Conservation (phyloP, 2,797 vertebrate genomes). For the Lutjanus campechanus region DNA sequence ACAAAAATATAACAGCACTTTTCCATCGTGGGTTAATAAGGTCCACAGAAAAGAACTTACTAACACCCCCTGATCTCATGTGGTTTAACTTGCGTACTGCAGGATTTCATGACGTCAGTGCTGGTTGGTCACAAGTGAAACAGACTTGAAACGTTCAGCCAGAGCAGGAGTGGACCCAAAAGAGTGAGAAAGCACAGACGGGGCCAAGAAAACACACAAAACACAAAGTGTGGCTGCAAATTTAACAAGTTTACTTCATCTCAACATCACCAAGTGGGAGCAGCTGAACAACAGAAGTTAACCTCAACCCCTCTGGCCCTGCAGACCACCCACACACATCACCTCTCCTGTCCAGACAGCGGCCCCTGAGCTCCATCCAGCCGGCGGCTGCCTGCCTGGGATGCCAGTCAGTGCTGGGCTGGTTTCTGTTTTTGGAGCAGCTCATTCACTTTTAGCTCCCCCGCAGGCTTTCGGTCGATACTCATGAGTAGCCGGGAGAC, state of each 20-base stretch:
- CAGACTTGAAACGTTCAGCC: not conserved
- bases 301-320: not conserved
- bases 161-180: no score
- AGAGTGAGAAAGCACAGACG: not conserved
- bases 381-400: conserved; percentile 7
- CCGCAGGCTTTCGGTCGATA: not conserved
- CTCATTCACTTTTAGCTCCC: conserved; percentile 30
- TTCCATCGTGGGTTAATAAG: no score
- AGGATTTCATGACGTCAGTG: not conserved
- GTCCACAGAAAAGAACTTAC: not conserved
- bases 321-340: conserved; percentile 3
- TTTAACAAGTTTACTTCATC: not conserved
- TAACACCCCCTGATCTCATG: not conserved
- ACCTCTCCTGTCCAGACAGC: conserved; percentile 5
- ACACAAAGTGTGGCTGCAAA: not conserved
- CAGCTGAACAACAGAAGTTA: not conserved
- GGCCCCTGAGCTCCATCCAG: not conserved
- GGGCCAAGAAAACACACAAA: not conserved
- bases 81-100: not conserved
- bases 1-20: not conserved
- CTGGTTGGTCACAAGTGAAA: no score
- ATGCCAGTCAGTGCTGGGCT: conserved; percentile 24
- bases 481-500: conserved; percentile 2
- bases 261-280: not conserved
- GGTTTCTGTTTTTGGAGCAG: conserved; percentile 55